Conservation (phyloP, 2,888 invertebrate genomes). For the Lingula anatina region DNA sequence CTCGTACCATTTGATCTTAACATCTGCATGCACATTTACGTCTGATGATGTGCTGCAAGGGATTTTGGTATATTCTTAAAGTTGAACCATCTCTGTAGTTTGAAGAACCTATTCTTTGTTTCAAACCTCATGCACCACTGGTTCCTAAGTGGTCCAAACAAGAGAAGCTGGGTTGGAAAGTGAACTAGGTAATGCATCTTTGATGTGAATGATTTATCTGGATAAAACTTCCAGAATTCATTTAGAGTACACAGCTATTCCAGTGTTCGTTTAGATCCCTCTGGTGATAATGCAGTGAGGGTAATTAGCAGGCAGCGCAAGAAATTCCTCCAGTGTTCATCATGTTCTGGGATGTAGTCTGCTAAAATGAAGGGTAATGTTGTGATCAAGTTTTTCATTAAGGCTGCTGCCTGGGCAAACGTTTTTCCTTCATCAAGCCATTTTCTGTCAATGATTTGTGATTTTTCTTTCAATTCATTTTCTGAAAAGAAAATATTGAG, state of each 20-base stretch:
- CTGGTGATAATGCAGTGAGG: slow-evolving; percentile 2
- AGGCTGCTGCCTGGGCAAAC: not conserved
- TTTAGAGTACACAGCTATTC: not conserved
- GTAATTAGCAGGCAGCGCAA: slow-evolving; percentile 7
- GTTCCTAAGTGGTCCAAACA: slow-evolving; percentile 14
- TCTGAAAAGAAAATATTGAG: not conserved
- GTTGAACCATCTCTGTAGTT: slow-evolving; percentile 7
- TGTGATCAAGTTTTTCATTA: not conserved
- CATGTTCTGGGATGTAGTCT: slow-evolving; percentile 2
- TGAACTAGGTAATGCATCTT: slow-evolving; percentile 17
- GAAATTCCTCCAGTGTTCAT: slow-evolving; percentile 9
- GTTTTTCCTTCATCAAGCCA: not conserved
- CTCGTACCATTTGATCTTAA: not conserved
- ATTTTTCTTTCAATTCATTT: not conserved
- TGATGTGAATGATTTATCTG: slow-evolving; percentile 8
- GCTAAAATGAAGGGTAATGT: slow-evolving; percentile 7
- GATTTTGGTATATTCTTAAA: slow-evolving; percentile 13
- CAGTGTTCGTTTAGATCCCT: slow-evolving; percentile 1
- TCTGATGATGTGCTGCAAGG: slow-evolving; percentile 11
- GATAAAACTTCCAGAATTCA: slow-evolving; percentile 9
- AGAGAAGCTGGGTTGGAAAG: slow-evolving; percentile 14
- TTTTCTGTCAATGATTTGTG: not conserved
- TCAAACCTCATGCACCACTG: slow-evolving; percentile 20
- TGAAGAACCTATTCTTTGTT: slow-evolving; percentile 17
- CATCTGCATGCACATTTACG: slow-evolving; percentile 10